phyloP scores from a whole-genome alignment of 2,113 vertebrate species.

The Rhynchomys soricoides region DNA sequence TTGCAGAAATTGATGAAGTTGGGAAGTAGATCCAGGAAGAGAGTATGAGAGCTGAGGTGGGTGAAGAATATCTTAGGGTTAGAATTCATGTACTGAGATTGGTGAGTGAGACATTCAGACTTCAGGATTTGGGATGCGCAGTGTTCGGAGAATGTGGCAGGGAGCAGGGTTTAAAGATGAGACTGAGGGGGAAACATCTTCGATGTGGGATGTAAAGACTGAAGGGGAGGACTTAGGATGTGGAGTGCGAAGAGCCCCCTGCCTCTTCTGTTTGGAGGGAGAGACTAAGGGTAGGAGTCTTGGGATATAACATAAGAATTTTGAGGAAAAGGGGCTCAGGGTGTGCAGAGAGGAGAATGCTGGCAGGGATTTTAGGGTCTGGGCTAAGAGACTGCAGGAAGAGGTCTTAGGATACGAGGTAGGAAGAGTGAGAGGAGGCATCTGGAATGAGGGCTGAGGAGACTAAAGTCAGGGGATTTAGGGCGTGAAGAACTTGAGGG shows the following conservation, averaged over 20 bases:
- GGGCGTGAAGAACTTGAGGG: background rate
- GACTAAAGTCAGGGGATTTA: background rate
- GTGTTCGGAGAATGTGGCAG: background rate
- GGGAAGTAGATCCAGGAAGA: background rate
- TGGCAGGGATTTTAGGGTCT: background rate
- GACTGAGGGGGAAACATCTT: background rate
- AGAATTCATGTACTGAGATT: background rate
- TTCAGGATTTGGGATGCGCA: rapidly evolving
- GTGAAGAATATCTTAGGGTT: background rate
- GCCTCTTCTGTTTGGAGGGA: background rate
- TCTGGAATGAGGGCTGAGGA: background rate
- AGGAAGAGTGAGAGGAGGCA: background rate
- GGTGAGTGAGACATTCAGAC: background rate
- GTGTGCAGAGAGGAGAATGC: background rate
- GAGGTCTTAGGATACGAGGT: background rate
- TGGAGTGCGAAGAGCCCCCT: too few relatives aligned
- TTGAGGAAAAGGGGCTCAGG: background rate
- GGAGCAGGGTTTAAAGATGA: background rate
- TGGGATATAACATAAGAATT: background rate
- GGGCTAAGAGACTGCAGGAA: background rate
- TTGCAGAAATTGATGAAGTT: background rate
- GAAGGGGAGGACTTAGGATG: background rate
- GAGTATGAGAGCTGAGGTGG: background rate
- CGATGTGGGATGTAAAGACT: background rate
- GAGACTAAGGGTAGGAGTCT: background rate